Conservation (phyloP, 2,888 invertebrate species). For the Muscina levida region DNA sequence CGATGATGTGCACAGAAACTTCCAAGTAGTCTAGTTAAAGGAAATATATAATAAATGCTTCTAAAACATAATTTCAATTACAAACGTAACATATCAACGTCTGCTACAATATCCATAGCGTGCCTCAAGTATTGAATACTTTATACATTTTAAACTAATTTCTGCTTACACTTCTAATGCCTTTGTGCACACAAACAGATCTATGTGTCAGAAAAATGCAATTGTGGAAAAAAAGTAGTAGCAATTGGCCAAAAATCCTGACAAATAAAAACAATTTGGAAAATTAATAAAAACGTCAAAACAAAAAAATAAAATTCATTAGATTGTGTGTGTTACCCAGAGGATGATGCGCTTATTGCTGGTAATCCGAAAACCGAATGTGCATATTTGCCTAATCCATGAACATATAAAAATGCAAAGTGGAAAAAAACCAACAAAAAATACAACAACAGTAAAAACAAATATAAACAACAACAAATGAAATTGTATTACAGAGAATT, state of each 20-base stretch:
- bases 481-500: no score
- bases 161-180: neutral
- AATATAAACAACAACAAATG: neutral
- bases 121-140: no score
- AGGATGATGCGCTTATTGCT: slow-evolving; percentile 8
- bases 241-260: no score
- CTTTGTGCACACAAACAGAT: neutral
- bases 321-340: neutral
- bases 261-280: neutral
- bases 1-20: no score
- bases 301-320: slow-evolving; percentile 11
- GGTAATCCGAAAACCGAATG: slow-evolving; percentile 14
- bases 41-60: no score
- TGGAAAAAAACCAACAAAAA: neutral
- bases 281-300: neutral
- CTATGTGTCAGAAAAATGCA: neutral
- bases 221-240: neutral
- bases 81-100: no score
- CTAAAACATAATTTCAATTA: no score
- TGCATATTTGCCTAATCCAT: slow-evolving; percentile 19
- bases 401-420: neutral
- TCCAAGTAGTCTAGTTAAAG: no score
- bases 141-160: no score
- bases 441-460: no score
- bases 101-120: no score